Conservation (phyloP, 2,113 vertebrate species). For the Oenanthe melanoleuca region DNA sequence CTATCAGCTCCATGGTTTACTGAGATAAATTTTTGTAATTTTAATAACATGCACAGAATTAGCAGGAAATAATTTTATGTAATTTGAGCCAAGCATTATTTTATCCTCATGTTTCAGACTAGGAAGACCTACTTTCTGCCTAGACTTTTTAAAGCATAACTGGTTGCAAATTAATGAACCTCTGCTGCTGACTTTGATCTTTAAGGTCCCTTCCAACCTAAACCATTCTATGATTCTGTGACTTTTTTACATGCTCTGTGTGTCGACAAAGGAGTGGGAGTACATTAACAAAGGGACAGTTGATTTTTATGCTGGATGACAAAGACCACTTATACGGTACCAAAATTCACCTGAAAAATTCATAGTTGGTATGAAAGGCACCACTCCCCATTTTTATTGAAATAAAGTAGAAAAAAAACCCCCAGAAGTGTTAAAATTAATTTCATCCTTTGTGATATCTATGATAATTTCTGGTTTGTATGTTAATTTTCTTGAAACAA, state of each 20-base stretch:
- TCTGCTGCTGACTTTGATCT: background rate
- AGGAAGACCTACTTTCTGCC: background rate
- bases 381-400: background rate
- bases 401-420: background rate
- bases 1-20: background rate
- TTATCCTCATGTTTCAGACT: background rate
- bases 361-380: rapidly evolving
- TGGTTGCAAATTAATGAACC: background rate
- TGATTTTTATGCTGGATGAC: background rate
- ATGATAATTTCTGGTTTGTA: background rate
- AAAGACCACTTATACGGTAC: background rate
- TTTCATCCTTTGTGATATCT: background rate
- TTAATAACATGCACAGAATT: background rate
- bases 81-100: background rate
- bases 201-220: background rate
- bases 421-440: background rate
- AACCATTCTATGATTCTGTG: background rate
- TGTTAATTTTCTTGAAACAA: conserved; percentile 19
- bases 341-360: background rate
- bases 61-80: background rate
- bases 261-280: background rate
- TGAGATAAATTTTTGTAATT: background rate
- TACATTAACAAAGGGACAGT: rapidly evolving
- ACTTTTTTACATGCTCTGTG: background rate
- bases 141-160: background rate